Evolutionary conservation across 1,140 invertebrate species (phyloP), one percentile per base, ranked within the genome.

Genomic region (Triops cancriformis): DNA sequence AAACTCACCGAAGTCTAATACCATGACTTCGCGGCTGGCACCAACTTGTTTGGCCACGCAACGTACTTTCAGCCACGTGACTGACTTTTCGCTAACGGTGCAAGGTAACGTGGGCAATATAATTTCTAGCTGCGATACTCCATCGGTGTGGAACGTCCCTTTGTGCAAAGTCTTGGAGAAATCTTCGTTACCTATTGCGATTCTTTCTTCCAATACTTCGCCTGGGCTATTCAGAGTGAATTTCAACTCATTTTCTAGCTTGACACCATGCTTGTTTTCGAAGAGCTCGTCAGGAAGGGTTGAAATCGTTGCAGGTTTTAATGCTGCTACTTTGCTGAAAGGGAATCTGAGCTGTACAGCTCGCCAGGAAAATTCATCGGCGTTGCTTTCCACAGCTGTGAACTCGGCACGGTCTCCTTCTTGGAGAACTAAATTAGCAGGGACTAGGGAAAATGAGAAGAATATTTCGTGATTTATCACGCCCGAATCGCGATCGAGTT

Each of bases 1-100:
- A 81, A 88, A 91, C 77, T 81, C 80, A 79, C 85, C 84, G 82
- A 89, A 93, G 80, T 81, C 82, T 76, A 88, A 89, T 41, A 88
- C 81, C 72, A 89, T 85, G 7, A 88, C 79, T 83, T 92, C 91
- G 37, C 86, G 85, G 0, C 87, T 87, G 31, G 81, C 82, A 4
- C 91, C 91, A 74, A 89, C 81, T 75, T 86, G 87, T 83, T 84
- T 87, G 0, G 86, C 86, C 0, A 77, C 73, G 45, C 78, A 79
- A 26, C 78, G 45, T n/a, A 81, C 23, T 37, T 23, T 64, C 4
- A 80, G 45, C 23, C 72, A 51, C 27, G 45, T 41, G 23, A 51
- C 72, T 9, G 27, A 26, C 28, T 37, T 74, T n/a, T 43, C 73
- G 9, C 73, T 73, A 26, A 42, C 45, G 28, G 27, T n/a, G 4